Evolutionary conservation across 2,888 invertebrate species (phyloP).

Genomic region (Atherix ibis): DNA sequence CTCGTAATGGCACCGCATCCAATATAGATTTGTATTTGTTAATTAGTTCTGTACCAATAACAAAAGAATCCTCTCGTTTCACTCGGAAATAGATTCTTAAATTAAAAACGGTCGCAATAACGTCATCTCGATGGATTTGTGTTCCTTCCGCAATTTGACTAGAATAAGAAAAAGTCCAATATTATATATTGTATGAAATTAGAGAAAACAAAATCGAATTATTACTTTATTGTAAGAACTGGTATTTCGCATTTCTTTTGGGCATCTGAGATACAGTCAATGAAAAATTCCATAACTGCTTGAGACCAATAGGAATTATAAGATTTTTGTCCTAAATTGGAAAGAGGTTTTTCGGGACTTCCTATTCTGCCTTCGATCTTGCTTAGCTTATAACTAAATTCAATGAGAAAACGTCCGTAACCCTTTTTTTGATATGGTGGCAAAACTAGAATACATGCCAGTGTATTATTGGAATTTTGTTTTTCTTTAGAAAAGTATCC

Average conservation of each 20-base stretch:
- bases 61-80: constrained; percentile 98
- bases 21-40: constrained; percentile 77
- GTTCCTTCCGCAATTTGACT: constrained; percentile 97
- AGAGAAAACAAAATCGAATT: neutral
- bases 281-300: constrained; percentile 89
- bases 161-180: constrained; percentile 23
- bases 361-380: constrained; percentile 96
- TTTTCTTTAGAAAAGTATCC: constrained; percentile 99
- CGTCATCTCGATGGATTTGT: constrained; percentile 98
- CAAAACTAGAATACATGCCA: constrained; percentile 96
- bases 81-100: constrained; percentile 96
- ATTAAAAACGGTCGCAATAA: constrained; percentile 93
- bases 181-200: neutral
- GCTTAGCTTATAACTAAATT: constrained; percentile 98
- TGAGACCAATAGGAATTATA: constrained; percentile 99
- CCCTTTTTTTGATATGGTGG: constrained; percentile 98
- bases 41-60: constrained; percentile 75
- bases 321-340: constrained; percentile 88
- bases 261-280: constrained; percentile 75
- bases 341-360: constrained; percentile 95
- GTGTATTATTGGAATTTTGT: constrained; percentile 97
- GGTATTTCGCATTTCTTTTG: constrained; percentile 77
- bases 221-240: constrained; percentile 84
- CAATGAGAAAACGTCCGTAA: constrained; percentile 94
- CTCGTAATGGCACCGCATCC: constrained; percentile 73